These are phyloP conservation scores for Sphenodon punctatus DNA, from an alignment of 2,797 vertebrate genomes.

Conservation along the genomic window DNA sequence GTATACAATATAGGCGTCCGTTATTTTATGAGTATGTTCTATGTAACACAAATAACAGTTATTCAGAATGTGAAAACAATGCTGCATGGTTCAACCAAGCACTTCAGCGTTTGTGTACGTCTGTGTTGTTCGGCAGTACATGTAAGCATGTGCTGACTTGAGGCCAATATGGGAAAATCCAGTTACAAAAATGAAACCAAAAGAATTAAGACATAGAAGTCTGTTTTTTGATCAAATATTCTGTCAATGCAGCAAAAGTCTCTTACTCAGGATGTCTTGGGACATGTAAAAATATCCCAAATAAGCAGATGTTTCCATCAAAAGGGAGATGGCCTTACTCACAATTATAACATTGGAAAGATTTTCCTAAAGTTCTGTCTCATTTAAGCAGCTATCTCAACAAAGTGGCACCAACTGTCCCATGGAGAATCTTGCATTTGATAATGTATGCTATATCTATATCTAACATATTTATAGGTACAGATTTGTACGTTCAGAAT, in stretches of 20 bases:
- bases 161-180: neutral
- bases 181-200: neutral
- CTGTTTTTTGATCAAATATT: neutral
- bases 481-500: neutral
- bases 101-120: neutral
- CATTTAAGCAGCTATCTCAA: no score
- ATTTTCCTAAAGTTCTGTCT: no score
- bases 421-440: no score
- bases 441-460: no score
- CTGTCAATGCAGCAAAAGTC: neutral
- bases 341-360: no score
- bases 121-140: neutral
- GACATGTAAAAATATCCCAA: neutral
- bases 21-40: constrained; percentile 15
- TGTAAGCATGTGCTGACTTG: neutral
- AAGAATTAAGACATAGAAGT: constrained; percentile 10
- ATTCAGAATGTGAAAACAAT: constrained; percentile 4
- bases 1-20: neutral
- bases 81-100: neutral
- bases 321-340: neutral
- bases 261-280: neutral
- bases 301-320: neutral
- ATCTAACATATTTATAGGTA: constrained; percentile 4
- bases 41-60: constrained; percentile 20
- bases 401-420: no score